Conservation (phyloP, 2,797 vertebrate genomes). For the Oryzias sinensis region DNA sequence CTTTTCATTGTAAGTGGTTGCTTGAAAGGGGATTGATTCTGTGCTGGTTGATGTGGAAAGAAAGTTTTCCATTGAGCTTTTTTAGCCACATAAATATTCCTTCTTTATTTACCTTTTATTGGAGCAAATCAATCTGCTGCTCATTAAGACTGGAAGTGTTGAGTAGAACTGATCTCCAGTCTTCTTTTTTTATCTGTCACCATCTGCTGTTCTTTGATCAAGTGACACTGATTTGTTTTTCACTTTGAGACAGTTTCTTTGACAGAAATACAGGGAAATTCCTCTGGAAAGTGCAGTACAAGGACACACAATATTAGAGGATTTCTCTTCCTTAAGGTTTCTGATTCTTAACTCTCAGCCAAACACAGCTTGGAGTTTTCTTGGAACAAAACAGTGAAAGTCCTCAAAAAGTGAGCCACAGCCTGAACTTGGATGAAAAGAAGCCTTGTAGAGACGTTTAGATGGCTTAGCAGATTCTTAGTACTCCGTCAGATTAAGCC, state of each 20-base stretch:
- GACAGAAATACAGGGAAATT: conserved; percentile 27
- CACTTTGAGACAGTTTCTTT: conserved; percentile 11
- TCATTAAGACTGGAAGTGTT: conserved; percentile 11
- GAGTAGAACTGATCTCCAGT: not conserved
- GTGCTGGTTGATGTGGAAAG: no score
- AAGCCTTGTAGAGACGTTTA: conserved; percentile 14
- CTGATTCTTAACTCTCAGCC: conserved; percentile 25
- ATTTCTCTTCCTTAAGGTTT: conserved; percentile 31
- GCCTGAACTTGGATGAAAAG: conserved; percentile 24
- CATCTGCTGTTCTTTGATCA: conserved; percentile 9
- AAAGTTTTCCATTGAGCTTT: not conserved
- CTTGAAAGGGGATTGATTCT: no score
- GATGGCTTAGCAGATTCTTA: conserved; percentile 10
- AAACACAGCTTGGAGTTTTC: conserved; percentile 16
- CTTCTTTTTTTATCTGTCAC: conserved; percentile 7
- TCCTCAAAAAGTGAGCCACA: conserved; percentile 23
- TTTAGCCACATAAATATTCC: not conserved
- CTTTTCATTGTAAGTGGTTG: no score
- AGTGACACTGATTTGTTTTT: conserved; percentile 6
- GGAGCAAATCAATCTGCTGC: not conserved
- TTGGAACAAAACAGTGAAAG: conserved; percentile 21
- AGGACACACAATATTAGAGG: conserved; percentile 9
- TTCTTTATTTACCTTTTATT: conserved; percentile 5
- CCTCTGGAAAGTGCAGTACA: conserved; percentile 19
- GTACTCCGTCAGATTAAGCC: conserved; percentile 10